These are phyloP conservation scores for Daboia siamensis DNA, from an alignment of 2,113 vertebrate species.

Conservation along the genomic window DNA sequence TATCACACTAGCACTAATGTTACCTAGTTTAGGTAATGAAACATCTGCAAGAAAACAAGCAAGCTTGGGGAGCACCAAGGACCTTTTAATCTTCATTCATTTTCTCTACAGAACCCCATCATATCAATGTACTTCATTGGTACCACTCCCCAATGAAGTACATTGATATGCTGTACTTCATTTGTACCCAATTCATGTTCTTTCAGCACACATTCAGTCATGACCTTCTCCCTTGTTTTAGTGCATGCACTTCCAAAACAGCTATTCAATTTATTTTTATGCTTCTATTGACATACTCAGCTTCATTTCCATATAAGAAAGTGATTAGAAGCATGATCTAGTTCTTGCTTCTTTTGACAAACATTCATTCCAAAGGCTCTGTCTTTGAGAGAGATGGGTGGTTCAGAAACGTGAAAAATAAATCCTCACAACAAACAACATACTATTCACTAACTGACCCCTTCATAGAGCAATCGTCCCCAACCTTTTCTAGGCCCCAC, in stretches of 20 bases:
- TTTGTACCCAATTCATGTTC: not conserved
- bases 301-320: not conserved
- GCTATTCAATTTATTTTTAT: not conserved
- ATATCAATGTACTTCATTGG: not conserved
- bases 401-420: not conserved
- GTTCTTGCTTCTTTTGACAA: not conserved
- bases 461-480: not conserved
- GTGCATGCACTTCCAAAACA: not conserved
- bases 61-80: not conserved
- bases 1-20: not conserved
- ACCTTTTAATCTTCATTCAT: not conserved
- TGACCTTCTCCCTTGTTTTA: not conserved
- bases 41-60: not conserved
- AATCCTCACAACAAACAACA: not conserved
- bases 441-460: not conserved
- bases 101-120: not conserved
- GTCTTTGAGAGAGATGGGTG: not conserved
- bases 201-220: not conserved
- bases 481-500: not conserved
- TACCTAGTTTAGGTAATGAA: not conserved
- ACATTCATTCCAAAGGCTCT: not conserved
- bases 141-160: not conserved
- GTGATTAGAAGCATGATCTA: not conserved
- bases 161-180: not conserved
- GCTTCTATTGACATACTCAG: not conserved